A percentile compares a stretch with the other conserved stretches of the same genome.
Evolutionary conservation across 37 sponge, comb jelly and placozoan species (phyloP).

Genomic region (Beroe forskalii): DNA sequence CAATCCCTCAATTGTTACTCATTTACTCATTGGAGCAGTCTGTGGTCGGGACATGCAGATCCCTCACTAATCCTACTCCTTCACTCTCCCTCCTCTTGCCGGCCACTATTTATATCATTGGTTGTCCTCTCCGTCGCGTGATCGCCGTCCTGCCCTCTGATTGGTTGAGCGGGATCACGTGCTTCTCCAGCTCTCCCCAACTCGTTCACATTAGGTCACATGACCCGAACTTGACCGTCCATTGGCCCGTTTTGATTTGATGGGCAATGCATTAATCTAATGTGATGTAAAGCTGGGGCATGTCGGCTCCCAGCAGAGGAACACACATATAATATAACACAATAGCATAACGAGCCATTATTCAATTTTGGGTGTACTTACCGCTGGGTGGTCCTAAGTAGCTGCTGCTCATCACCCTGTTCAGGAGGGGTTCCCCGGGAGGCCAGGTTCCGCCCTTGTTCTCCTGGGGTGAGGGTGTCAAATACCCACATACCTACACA

Average conservation of each 20-base stretch:
- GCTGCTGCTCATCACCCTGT: no score
- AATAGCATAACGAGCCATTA: constrained; percentile 29
- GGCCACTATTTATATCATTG: no score
- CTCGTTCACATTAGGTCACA: neutral
- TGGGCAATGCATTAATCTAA: constrained; percentile 43
- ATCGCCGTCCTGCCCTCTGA: neutral
- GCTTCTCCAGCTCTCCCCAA: neutral
- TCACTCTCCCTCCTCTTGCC: no score
- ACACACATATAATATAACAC: constrained; percentile 6
- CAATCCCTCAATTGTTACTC: no score
- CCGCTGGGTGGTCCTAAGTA: no score
- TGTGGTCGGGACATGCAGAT: constrained; percentile 37
- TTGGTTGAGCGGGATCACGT: neutral
- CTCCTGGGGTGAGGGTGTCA: no score
- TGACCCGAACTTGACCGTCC: neutral
- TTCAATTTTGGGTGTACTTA: constrained; percentile 14
- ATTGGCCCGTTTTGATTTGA: constrained; percentile 2
- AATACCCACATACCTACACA: no score
- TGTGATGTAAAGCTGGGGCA: neutral
- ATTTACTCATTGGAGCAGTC: no score
- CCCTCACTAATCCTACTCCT: no score
- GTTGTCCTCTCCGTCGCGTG: no score
- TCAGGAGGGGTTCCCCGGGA: no score
- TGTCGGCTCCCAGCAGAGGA: neutral
- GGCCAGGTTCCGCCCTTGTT: no score